Evolutionary conservation across 2,888 invertebrate species (phyloP).

Genomic region (Drosophila neoperkinsi): DNA sequence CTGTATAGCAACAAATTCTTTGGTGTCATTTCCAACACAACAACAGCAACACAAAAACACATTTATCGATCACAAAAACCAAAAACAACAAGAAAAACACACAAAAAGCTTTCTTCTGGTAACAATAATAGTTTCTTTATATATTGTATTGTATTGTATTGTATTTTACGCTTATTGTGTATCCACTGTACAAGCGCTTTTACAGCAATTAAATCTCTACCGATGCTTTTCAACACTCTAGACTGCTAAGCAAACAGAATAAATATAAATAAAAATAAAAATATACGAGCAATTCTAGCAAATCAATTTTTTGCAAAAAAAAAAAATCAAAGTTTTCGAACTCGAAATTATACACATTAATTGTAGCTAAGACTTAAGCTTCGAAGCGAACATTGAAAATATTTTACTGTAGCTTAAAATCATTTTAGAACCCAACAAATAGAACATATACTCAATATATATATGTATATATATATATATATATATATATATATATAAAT

Average conservation of each 20-base stretch:
- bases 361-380: constrained; percentile 76
- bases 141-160: constrained; percentile 56
- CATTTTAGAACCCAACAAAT: constrained; percentile 54
- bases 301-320: constrained; percentile 27
- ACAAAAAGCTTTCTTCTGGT: constrained; percentile 77
- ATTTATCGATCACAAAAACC: constrained; percentile 17
- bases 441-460: constrained; percentile 24
- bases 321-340: constrained; percentile 45
- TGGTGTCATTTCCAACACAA: neutral
- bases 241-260: constrained; percentile 72
- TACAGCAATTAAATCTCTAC: constrained; percentile 67
- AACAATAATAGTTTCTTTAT: constrained; percentile 82
- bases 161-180: constrained; percentile 56
- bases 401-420: constrained; percentile 80
- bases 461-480: neutral
- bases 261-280: constrained; percentile 43
- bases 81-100: constrained; percentile 12
- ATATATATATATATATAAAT: neutral
- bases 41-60: neutral
- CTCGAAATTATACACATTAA: constrained; percentile 68
- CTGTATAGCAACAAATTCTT: neutral
- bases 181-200: constrained; percentile 60
- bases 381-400: constrained; percentile 71
- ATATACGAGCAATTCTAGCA: constrained; percentile 56
- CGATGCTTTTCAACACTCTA: constrained; percentile 78